These are phyloP conservation scores for Ochotona curzoniae DNA, from an alignment of 2,113 vertebrate genomes.

Conservation along the genomic window DNA sequence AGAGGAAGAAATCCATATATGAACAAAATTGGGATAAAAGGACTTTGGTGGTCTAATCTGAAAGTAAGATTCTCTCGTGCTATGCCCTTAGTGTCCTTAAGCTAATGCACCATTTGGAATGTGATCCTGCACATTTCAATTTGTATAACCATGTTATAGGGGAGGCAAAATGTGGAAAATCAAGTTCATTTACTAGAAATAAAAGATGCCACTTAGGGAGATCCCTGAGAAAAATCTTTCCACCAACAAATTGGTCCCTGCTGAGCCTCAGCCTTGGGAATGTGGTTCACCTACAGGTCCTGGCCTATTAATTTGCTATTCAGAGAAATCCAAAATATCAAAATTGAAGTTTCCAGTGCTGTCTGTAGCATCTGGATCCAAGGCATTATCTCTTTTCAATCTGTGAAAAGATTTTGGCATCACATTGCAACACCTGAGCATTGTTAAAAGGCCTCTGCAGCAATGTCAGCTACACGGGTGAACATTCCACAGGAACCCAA, in stretches of 20 bases:
- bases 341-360: neutral
- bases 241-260: neutral
- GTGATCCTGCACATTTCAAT: neutral
- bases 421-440: neutral
- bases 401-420: constrained; percentile 32
- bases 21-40: neutral
- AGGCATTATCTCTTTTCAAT: constrained; percentile 32
- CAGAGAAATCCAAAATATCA: neutral
- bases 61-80: neutral
- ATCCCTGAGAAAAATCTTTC: neutral
- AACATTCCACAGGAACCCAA: neutral
- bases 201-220: neutral
- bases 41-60: neutral
- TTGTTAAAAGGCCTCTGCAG: constrained; percentile 1
- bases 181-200: constrained; percentile 12
- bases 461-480: neutral
- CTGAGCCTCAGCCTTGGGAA: neutral
- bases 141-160: neutral
- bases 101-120: neutral
- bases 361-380: neutral
- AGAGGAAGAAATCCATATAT: neutral
- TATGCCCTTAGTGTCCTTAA: neutral
- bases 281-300: neutral
- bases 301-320: neutral
- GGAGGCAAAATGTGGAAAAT: neutral